Evolutionary conservation across 2,888 invertebrate species (phyloP), one percentile per base, ranked within the genome.

Genomic region (Harpagoxenus sublaevis): DNA sequence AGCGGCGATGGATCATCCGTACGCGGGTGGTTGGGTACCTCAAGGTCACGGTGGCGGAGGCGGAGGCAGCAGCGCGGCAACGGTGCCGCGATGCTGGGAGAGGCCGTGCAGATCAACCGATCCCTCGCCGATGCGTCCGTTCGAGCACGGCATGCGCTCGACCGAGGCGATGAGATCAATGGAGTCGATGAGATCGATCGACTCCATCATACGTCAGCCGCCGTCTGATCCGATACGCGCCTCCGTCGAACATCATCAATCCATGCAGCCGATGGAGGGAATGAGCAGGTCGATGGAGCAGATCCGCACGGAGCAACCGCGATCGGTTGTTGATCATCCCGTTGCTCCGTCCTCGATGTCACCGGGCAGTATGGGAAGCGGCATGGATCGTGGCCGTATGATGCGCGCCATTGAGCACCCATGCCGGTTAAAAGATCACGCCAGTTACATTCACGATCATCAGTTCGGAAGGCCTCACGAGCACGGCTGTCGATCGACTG

Each of bases 1-100:
- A 10, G 81, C 87, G 88, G 90, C 87, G 68, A 96, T 96, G 96
- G 96, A 96, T 95, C 95, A 96, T 95, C 95, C 95, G 89, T 95
- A 95, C 93, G 95, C 95, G 93, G 94, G 95, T 91, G 95, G 95
- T 92, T 95, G 95, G 95, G 92, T 94, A 92, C 85, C 92, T 83
- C 93, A 93, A 91, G 93, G 93, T 91, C 93, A 93, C 88, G 92
- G 89, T 60, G 88, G 84, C 77, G 81, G 74, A 5, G 82, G 66
- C 48, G 81, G 83, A n/a, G 79, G 66, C 89, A 89, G 89, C 53
- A 91, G 89, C 55, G 89, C 86, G 23, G 84, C 85, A 73, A 87
- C 90, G 63, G 84, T 88, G 51, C 92, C 94, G 66, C 91, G 94
- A 90, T 94, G 94, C 87, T 94, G 95, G 95, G 94, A 94, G 87